Evolutionary conservation across 2,797 vertebrate species (phyloP).

Genomic region (Platyrinchus mystaceus): DNA sequence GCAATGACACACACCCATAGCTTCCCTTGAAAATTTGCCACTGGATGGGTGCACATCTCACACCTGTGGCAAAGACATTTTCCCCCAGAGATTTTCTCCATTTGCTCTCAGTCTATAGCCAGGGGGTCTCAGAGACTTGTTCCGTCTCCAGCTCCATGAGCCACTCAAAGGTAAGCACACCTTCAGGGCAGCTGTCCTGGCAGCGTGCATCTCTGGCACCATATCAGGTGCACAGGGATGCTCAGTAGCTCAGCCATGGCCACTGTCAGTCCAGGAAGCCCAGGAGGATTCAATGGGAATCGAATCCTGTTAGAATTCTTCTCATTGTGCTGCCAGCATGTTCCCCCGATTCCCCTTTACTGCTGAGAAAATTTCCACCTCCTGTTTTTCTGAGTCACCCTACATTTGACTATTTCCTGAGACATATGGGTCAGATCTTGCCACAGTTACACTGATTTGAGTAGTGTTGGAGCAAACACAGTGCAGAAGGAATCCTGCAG

Average conservation of each 20-base stretch:
- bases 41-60: fast-evolving
- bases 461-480: background rate
- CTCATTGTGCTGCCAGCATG: background rate
- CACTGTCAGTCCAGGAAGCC: background rate
- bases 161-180: background rate
- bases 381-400: background rate
- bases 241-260: background rate
- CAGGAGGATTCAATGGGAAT: fast-evolving
- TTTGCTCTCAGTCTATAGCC: background rate
- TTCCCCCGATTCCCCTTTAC: background rate
- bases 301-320: background rate
- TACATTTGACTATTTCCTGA: background rate
- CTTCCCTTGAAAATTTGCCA: background rate
- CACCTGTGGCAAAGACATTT: background rate
- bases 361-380: background rate
- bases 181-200: background rate
- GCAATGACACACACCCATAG: background rate
- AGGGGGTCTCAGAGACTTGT: fast-evolving
- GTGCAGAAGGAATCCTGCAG: background rate
- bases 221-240: background rate
- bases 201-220: background rate
- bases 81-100: background rate
- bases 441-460: fast-evolving
- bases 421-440: background rate
- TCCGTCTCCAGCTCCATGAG: background rate